Percentiles rank a stretch among this genome's conserved stretches.
phyloP scores from a whole-genome alignment of 2,797 vertebrate species.

The Etheostoma perlongum region DNA sequence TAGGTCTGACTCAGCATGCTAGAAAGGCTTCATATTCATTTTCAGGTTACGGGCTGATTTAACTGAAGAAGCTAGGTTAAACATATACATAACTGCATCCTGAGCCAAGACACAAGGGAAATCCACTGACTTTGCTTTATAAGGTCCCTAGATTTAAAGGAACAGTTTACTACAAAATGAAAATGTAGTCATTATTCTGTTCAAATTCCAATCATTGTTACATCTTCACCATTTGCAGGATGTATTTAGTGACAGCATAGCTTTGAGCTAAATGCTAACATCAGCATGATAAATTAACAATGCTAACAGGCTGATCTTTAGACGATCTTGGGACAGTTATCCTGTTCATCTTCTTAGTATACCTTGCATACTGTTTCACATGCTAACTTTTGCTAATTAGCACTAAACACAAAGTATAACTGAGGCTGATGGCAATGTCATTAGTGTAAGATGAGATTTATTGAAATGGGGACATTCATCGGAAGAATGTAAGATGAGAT shows the following conservation, averaged over 20 bases:
- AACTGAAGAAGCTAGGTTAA: not conserved
- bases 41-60: slow-evolving; percentile 27
- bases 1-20: slow-evolving; percentile 4
- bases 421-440: not conserved
- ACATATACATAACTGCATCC: not conserved
- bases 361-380: not conserved
- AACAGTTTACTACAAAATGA: not conserved
- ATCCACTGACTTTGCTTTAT: not conserved
- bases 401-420: not conserved
- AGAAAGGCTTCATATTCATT: slow-evolving; percentile 15
- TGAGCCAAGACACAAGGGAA: not conserved
- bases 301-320: not conserved
- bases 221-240: not conserved
- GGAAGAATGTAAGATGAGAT: too few species aligned
- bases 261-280: not conserved
- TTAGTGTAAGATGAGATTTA: too few species aligned
- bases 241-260: not conserved
- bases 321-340: too few species aligned
- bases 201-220: not conserved
- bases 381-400: not conserved
- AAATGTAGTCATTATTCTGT: not conserved
- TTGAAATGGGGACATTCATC: too few species aligned
- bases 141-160: not conserved
- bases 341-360: not conserved
- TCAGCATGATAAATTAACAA: not conserved